Base-by-base conservation (phyloP, 2,113 vertebrate species). In the Pavo muticus region DNA sequence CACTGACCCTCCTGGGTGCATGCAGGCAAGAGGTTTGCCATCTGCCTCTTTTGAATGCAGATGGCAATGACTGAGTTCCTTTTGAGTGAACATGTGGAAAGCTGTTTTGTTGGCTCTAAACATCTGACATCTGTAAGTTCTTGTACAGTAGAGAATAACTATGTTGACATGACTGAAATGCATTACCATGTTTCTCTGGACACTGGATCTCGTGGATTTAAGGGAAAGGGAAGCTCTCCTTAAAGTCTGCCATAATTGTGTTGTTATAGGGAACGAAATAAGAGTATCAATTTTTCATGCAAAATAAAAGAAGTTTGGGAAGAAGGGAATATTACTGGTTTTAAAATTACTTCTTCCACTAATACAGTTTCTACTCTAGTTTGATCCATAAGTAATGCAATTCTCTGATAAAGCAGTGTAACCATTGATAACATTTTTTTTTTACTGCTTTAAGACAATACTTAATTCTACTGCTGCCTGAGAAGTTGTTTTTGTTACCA, bases 331-430 rank as follows among this genome's bases (percentile, higher is more conserved):
- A 16, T 37, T 59, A 9, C 27, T 73, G 27, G 6, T 50, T 73
- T 80, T 77, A 48, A 67, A 88, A 48, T 37, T 0, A 12, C 2
- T 44, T 1, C 17, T 87, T 85, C 70, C 54, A 21, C 59, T 91
- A 59, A n/a, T 44, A 17, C 21, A 47, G 3, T 35, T 6, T 61
- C 42, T 71, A 39, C 12, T 44, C 32, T 10, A 61, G 6, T 77
- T 80, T 73, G 4, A 23, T 91, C 37, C 3, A 1, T n/a, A 27
- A 76, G 29, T 80, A 71, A 27, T 77, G 7, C 48, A 77, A 71
- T 74, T 42, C 0, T 0, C 18, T 68, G 59, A 47, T 45, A 20
- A 0, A 0, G 59, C 44, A 40, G 5, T 5, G 5, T 54, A 59
- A 44, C 45, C 3, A 30, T 23, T 54, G 10, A 15, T 59, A 29